These are phyloP conservation scores for Schizopygopsis pylzovi DNA, from an alignment of 2,797 vertebrate genomes.

Conservation along the genomic window DNA sequence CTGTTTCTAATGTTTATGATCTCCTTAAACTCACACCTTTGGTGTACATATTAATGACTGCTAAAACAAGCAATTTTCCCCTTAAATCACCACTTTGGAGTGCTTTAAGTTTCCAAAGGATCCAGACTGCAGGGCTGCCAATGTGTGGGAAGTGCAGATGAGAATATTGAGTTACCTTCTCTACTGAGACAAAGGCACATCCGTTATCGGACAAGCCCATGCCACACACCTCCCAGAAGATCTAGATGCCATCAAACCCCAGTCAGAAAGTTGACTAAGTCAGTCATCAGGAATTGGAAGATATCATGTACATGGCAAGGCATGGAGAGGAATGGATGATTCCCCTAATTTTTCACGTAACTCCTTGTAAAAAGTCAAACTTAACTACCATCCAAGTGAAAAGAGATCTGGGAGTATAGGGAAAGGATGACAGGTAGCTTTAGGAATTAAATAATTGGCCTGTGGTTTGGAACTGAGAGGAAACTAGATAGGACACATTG, in stretches of 20 bases:
- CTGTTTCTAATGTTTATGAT: not conserved
- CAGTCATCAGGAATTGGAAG: not conserved
- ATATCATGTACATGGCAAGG: not conserved
- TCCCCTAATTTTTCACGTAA: not conserved
- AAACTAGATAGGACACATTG: conserved; percentile 20
- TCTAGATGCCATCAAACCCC: not conserved
- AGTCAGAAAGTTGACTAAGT: not conserved
- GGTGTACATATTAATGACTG: not conserved
- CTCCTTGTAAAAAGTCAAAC: not conserved
- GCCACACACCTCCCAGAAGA: not conserved
- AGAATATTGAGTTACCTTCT: conserved; percentile 29
- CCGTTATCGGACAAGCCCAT: not conserved
- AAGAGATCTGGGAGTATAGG: not conserved
- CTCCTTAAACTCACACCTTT: not conserved
- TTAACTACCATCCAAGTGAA: not conserved
- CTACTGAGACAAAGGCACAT: not conserved
- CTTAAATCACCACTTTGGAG: not conserved
- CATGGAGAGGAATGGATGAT: not conserved
- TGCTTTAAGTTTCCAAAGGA: not conserved
- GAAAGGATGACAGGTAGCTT: conserved; percentile 7
- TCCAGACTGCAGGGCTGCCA: conserved; percentile 9
- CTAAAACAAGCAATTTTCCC: conserved; percentile 7
- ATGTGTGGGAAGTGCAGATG: conserved; percentile 23
- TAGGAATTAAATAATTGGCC: conserved; percentile 22
- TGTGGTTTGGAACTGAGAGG: not conserved